These are phyloP conservation scores for Matsumyia berberina DNA, from an alignment of 2,888 invertebrate species.

Conservation along the genomic window DNA sequence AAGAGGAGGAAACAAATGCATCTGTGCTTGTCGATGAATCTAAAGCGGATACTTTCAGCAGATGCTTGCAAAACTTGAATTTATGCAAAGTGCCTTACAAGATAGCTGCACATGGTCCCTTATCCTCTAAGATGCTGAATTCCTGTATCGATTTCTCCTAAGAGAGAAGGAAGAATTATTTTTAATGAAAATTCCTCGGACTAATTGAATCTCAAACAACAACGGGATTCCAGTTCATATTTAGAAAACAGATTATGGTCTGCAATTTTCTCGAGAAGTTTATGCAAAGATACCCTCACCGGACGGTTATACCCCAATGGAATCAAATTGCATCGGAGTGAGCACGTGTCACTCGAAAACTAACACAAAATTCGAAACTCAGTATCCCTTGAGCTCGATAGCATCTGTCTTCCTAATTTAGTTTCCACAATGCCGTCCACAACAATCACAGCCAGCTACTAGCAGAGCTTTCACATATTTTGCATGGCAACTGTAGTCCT, in stretches of 20 bases:
- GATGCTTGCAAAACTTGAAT: no score
- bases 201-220: background rate
- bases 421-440: slow-evolving; percentile 3
- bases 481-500: background rate
- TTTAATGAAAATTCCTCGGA: background rate
- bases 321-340: background rate
- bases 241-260: background rate
- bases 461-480: slow-evolving; percentile 17
- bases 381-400: background rate
- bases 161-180: no score
- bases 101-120: no score
- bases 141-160: no score
- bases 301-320: background rate
- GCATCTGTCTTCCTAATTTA: background rate
- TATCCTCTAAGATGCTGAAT: no score
- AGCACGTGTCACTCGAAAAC: background rate
- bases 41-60: no score
- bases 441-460: slow-evolving; percentile 7
- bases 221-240: background rate
- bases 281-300: background rate
- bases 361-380: background rate
- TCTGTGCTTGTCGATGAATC: no score
- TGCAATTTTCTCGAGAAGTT: background rate
- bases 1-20: no score
- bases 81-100: no score